Conservation (phyloP, 1,140 invertebrate species). For the Zaprionus nigranus region DNA sequence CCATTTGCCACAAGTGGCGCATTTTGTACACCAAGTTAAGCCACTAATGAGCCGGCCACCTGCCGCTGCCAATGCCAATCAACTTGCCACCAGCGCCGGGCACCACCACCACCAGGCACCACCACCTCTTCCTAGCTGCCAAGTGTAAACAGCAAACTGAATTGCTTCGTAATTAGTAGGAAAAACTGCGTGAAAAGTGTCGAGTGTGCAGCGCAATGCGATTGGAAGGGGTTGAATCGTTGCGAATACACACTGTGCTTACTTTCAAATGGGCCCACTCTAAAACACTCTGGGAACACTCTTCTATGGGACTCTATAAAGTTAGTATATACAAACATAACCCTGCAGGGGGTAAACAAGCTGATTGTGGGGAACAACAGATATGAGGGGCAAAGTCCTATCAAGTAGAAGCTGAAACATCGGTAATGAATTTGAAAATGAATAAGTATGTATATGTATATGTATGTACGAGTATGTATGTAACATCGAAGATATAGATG, state of each 20-base stretch:
- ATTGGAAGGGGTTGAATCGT: not conserved
- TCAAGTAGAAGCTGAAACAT: too few species aligned
- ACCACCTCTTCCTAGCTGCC: not conserved
- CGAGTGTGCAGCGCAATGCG: not conserved
- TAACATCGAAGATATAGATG: too few species aligned
- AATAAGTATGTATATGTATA: too few species aligned
- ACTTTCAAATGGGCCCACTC: not conserved
- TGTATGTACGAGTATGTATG: too few species aligned
- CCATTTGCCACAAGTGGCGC: conserved; percentile 77
- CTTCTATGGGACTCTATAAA: not conserved
- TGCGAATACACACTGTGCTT: not conserved
- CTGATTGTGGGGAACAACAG: too few species aligned
- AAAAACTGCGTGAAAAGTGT: conserved; percentile 71
- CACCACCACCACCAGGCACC: too few species aligned
- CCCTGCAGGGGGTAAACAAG: too few species aligned
- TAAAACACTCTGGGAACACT: not conserved
- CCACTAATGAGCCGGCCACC: conserved; percentile 81
- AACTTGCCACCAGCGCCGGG: conserved; percentile 34
- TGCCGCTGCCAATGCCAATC: conserved; percentile 71
- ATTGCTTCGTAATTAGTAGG: conserved; percentile 82
- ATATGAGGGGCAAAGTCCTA: too few species aligned
- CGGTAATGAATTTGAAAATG: too few species aligned
- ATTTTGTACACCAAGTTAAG: conserved; percentile 81
- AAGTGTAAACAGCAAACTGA: conserved; percentile 79
- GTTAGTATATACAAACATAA: too few species aligned